Percentiles rank a stretch among this genome's conserved stretches.
Conservation (phyloP, 2,888 invertebrate species). For the Strigamia transsilvanica region DNA sequence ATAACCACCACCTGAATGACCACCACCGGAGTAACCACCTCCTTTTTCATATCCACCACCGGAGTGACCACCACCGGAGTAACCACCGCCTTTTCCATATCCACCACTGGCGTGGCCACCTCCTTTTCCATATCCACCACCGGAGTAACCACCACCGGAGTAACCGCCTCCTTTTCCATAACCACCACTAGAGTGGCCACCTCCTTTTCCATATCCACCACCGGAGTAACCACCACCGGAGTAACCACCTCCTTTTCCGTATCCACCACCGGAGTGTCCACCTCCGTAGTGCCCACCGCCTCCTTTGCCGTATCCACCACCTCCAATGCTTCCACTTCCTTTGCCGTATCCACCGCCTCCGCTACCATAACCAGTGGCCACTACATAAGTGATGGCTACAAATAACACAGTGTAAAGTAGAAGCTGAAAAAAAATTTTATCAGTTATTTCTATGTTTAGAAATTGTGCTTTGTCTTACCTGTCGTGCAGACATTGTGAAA, state of each 20-base stretch:
- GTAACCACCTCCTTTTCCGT: neutral
- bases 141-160: neutral
- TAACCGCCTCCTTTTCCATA: constrained; percentile 7
- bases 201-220: neutral
- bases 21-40: neutral
- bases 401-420: constrained; percentile 17
- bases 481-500: constrained; percentile 14
- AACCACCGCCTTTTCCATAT: neutral
- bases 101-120: neutral
- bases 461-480: neutral
- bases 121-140: neutral
- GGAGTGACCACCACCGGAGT: neutral
- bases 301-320: constrained; percentile 3
- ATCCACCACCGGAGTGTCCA: neutral
- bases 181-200: neutral
- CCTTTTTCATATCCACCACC: neutral
- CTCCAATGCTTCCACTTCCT: neutral
- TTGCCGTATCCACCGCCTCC: neutral
- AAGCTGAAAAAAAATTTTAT: neutral
- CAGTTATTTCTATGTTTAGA: neutral
- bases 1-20: neutral
- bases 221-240: neutral
- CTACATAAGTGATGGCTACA: constrained; percentile 26
- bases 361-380: constrained; percentile 20
- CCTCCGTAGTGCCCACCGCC: neutral